Evolutionary conservation across 2,888 invertebrate species (phyloP).

Genomic region (Flexamia atlantica): DNA sequence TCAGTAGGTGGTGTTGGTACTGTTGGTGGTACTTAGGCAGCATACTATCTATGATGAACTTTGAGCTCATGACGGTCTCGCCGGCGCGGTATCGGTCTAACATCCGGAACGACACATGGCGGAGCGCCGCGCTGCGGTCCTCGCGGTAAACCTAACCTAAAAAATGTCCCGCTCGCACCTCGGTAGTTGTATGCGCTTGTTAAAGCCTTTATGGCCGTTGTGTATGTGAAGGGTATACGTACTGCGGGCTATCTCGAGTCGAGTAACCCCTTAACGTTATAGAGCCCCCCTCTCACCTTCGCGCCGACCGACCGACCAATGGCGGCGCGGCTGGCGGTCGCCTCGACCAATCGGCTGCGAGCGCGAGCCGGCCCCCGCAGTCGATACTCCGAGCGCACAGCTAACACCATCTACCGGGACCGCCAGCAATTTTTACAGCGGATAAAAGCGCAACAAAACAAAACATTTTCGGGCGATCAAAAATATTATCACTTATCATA

Average conservation of each 20-base stretch:
- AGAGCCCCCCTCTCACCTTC: constrained; percentile 71
- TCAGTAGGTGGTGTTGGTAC: constrained; percentile 83
- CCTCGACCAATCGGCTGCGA: constrained; percentile 65
- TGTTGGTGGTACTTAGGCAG: constrained; percentile 93
- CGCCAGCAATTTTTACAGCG: constrained; percentile 49
- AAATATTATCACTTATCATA: constrained; percentile 55
- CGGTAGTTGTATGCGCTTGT: constrained; percentile 62
- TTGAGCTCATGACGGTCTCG: constrained; percentile 88
- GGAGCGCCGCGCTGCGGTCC: constrained; percentile 12
- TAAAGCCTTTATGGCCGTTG: constrained; percentile 62
- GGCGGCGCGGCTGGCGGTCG: constrained; percentile 35
- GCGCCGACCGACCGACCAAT: constrained; percentile 60
- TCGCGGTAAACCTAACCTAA: constrained; percentile 59
- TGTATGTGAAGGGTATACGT: constrained; percentile 63
- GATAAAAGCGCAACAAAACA: constrained; percentile 43
- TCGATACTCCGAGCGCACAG: constrained; percentile 41
- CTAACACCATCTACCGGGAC: constrained; percentile 59
- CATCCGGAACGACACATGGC: constrained; percentile 53
- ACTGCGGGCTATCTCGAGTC: constrained; percentile 58
- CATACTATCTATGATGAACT: constrained; percentile 99
- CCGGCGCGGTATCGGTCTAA: constrained; percentile 30
- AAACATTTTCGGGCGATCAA: constrained; percentile 57
- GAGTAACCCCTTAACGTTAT: constrained; percentile 77
- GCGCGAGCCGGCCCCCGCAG: constrained; percentile 66
- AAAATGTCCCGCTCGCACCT: constrained; percentile 52